Percentiles rank a stretch among this genome's conserved stretches.
phyloP scores from a whole-genome alignment of 2,888 invertebrate species.

The Diogma glabrata region DNA sequence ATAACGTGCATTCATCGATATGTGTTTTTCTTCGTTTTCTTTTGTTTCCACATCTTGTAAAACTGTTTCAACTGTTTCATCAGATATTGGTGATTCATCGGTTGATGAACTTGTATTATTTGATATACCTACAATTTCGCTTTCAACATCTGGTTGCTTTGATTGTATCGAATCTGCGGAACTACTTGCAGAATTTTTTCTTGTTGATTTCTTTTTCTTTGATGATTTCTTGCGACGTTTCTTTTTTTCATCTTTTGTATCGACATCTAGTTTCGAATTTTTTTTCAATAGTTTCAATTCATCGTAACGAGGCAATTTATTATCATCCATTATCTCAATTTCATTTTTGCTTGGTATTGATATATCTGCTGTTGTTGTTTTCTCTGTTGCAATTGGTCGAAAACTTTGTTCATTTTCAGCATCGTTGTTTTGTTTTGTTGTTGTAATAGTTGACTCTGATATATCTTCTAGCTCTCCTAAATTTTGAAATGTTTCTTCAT shows the following conservation, averaged over 20 bases:
- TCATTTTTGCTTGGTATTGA: neutral
- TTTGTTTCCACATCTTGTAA: conserved; percentile 22
- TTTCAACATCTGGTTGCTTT: conserved; percentile 18
- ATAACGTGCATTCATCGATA: conserved; percentile 28
- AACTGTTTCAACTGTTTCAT: conserved; percentile 22
- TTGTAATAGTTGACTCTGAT: neutral
- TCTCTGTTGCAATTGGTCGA: neutral
- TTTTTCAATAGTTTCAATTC: conserved; percentile 32
- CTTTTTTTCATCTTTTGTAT: conserved; percentile 39
- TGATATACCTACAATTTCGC: conserved; percentile 27
- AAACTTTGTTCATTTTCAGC: neutral
- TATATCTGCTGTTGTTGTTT: neutral
- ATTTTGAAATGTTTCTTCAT: conserved; percentile 22
- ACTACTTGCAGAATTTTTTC: conserved; percentile 48
- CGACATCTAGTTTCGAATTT: no score
- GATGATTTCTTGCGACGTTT: conserved; percentile 67
- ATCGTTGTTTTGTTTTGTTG: neutral
- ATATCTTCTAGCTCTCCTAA: neutral
- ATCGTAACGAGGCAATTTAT: conserved; percentile 42
- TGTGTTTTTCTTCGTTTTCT: neutral
- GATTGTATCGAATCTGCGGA: conserved; percentile 28
- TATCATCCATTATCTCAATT: conserved; percentile 26
- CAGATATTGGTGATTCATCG: conserved; percentile 29
- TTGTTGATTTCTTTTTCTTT: conserved; percentile 65
- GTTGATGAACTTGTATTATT: conserved; percentile 28